Evolutionary conservation across 2,797 vertebrate genomes (phyloP).

Genomic region (Halcyon badia): DNA sequence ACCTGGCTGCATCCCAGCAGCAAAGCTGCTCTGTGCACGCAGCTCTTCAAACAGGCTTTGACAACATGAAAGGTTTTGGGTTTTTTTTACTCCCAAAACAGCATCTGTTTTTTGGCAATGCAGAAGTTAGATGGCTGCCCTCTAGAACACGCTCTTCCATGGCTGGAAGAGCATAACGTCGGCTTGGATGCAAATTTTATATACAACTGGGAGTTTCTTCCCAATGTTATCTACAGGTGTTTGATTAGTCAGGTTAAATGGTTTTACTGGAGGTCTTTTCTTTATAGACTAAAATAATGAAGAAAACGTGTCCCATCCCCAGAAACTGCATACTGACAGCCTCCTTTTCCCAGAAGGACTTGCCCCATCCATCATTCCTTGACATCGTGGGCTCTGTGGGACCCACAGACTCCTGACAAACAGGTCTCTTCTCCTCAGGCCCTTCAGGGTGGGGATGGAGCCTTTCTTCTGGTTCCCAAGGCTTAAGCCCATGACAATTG

Average conservation of each 20-base stretch:
- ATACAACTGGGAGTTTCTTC: neutral
- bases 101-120: neutral
- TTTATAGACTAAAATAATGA: neutral
- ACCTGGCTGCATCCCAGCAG: accelerated
- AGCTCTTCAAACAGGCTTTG: neutral
- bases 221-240: accelerated
- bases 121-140: neutral
- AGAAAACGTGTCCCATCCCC: neutral
- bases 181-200: neutral
- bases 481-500: neutral
- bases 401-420: neutral
- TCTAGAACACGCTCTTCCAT: no score
- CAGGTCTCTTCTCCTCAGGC: neutral
- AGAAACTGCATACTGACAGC: neutral
- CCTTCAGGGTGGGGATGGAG: accelerated
- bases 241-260: neutral
- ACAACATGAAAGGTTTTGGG: neutral
- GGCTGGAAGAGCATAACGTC: neutral
- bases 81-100: neutral
- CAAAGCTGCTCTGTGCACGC: accelerated
- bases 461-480: neutral
- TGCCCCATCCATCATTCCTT: accelerated
- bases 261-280: neutral
- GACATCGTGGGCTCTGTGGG: accelerated
- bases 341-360: neutral